Conservation (phyloP, 2,888 invertebrate species). For the Drosophila vallismaia region DNA sequence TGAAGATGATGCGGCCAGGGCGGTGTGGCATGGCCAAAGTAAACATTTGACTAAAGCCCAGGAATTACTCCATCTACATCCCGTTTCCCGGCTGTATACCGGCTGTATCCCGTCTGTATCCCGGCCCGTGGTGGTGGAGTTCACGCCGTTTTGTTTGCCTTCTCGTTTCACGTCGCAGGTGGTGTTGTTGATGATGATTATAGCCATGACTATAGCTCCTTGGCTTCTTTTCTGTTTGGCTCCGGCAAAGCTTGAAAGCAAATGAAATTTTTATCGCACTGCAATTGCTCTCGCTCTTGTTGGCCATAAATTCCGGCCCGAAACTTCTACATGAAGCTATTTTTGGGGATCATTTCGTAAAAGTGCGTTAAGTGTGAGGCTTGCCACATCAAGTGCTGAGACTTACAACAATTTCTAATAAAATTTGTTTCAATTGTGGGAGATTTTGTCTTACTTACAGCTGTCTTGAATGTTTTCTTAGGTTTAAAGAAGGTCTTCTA, state of each 20-base stretch:
- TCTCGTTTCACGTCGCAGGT: conserved; percentile 60
- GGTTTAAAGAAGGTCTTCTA: too few relatives aligned
- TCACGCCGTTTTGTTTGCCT: conserved; percentile 49
- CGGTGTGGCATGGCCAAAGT: conserved; percentile 43
- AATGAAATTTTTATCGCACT: conserved; percentile 75
- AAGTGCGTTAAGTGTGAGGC: conserved; percentile 14
- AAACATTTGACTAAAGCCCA: conserved; percentile 59
- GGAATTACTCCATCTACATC: conserved; percentile 23
- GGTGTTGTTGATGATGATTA: conserved; percentile 72
- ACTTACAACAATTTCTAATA: neutral
- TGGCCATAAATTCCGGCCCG: conserved; percentile 62
- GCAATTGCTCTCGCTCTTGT: conserved; percentile 60
- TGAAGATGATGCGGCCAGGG: too few relatives aligned
- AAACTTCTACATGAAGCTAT: conserved; percentile 48
- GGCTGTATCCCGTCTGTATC: neutral
- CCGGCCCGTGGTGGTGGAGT: conserved; percentile 26
- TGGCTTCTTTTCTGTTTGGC: conserved; percentile 28
- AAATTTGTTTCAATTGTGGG: conserved; percentile 8
- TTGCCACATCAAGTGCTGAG: conserved; percentile 27
- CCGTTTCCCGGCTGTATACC: too few relatives aligned
- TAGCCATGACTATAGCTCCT: conserved; percentile 35
- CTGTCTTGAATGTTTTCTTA: neutral
- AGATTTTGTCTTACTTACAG: neutral
- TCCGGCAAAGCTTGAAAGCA: conserved; percentile 36
- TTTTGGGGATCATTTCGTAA: conserved; percentile 33